phyloP scores from a whole-genome alignment of 2,797 vertebrate species.

The Peromyscus melanophrys region DNA sequence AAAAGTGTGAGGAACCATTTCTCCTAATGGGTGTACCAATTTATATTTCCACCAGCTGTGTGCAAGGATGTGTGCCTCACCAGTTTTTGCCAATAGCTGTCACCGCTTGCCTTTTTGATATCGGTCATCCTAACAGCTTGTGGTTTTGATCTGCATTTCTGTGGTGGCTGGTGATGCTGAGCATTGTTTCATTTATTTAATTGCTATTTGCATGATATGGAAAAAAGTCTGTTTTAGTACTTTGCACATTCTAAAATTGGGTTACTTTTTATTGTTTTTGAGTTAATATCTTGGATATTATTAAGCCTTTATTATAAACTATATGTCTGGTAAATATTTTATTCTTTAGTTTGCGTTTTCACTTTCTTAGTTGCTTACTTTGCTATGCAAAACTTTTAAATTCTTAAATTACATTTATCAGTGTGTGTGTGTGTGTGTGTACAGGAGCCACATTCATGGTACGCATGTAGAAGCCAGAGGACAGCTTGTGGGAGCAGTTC shows the following conservation, averaged over 20 bases:
- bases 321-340: not conserved
- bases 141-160: slow-evolving; percentile 20
- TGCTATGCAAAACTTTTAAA: not conserved
- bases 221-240: not conserved
- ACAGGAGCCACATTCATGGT: not conserved
- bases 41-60: not conserved
- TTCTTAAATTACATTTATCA: not conserved
- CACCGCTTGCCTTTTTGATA: not conserved
- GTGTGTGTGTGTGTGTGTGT: not conserved
- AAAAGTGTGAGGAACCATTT: not conserved
- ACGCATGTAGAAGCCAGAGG: not conserved
- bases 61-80: not conserved
- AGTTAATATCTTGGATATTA: not conserved
- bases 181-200: not conserved
- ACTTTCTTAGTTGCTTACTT: not conserved
- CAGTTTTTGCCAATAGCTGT: not conserved
- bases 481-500: not conserved
- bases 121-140: not conserved
- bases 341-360: not conserved
- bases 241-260: not conserved
- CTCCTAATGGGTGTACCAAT: no score
- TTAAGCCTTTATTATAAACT: not conserved
- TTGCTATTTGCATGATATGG: not conserved
- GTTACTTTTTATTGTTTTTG: not conserved
- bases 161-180: not conserved